phyloP scores from a whole-genome alignment of 2,797 vertebrate genomes.

The Halcyon badia region DNA sequence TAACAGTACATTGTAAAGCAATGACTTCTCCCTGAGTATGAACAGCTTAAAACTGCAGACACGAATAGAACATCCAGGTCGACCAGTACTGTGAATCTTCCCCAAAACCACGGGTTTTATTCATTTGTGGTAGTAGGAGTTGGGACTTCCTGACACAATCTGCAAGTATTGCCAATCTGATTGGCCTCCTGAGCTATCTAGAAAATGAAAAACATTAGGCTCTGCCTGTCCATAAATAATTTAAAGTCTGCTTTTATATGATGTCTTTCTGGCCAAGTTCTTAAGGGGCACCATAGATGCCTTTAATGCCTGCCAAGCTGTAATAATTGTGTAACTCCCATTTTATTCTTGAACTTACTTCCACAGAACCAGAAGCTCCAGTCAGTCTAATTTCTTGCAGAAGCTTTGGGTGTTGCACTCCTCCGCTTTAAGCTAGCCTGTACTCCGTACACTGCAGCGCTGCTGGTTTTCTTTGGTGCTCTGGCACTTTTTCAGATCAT shows the following conservation, averaged over 20 bases:
- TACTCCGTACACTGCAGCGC: rapidly evolving
- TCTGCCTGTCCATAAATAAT: conserved; percentile 40
- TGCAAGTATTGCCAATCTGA: neutral
- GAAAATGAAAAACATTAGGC: conserved; percentile 49
- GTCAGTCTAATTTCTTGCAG: neutral
- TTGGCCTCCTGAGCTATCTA: neutral
- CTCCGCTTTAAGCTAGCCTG: neutral
- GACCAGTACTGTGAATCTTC: neutral
- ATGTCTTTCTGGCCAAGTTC: neutral
- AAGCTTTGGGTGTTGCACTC: neutral
- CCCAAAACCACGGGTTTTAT: neutral
- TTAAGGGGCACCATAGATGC: neutral
- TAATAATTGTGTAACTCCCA: neutral
- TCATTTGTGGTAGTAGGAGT: neutral
- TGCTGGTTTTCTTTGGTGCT: neutral
- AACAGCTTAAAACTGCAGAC: neutral
- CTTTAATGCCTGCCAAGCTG: neutral
- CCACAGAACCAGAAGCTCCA: conserved; percentile 11
- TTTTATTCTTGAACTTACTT: neutral
- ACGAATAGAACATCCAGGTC: neutral
- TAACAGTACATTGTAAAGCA: neutral
- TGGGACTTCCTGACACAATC: neutral
- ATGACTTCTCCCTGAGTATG: neutral
- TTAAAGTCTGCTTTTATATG: neutral
- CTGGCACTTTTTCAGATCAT: neutral